phyloP scores from a whole-genome alignment of 2,888 invertebrate species.

The Acrobeloides nanus region DNA sequence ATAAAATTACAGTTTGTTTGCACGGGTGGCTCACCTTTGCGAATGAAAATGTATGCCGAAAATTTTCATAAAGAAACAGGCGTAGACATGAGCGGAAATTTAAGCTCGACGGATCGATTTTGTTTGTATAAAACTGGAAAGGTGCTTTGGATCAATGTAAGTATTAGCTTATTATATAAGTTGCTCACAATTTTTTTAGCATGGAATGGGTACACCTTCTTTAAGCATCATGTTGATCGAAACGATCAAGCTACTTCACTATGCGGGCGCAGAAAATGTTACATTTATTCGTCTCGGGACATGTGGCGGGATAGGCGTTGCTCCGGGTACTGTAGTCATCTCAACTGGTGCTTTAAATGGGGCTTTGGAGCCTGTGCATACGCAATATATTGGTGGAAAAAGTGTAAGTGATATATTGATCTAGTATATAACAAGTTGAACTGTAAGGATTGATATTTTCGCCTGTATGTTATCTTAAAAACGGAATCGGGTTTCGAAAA shows the following conservation, averaged over 20 bases:
- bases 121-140: conserved; percentile 57
- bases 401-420: too few relatives aligned
- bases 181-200: conserved; percentile 69
- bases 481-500: too few relatives aligned
- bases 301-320: conserved; percentile 64
- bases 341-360: conserved; percentile 86
- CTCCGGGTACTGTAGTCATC: conserved; percentile 77
- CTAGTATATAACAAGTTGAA: too few relatives aligned
- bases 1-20: conserved; percentile 58
- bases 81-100: conserved; percentile 42
- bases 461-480: too few relatives aligned
- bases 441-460: too few relatives aligned
- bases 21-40: conserved; percentile 56
- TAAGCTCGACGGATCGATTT: conserved; percentile 56
- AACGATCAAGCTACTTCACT: conserved; percentile 88
- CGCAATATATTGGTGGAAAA: too few relatives aligned
- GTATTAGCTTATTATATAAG: too few relatives aligned
- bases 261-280: conserved; percentile 78
- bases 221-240: conserved; percentile 90
- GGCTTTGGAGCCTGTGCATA: too few relatives aligned
- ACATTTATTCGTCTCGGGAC: conserved; percentile 82
- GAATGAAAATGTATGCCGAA: conserved; percentile 56
- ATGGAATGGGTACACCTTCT: conserved; percentile 96
- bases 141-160: conserved; percentile 56
- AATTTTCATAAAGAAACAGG: conserved; percentile 50